Evolutionary conservation across 2,797 vertebrate genomes (phyloP).

Genomic region (Notamacropus eugenii): DNA sequence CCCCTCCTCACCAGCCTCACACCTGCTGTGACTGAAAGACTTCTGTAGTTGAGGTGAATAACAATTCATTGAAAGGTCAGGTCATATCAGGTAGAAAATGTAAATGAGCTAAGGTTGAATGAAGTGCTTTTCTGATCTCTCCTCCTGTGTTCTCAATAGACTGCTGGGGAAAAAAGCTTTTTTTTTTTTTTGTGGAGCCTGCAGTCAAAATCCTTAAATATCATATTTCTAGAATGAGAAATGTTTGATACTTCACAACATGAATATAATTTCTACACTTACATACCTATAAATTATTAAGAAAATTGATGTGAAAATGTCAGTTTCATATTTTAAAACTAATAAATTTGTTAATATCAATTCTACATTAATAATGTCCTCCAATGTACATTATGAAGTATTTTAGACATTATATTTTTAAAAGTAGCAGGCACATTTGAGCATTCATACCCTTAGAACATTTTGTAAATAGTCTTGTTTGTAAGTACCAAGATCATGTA

Average conservation of each 20-base stretch:
- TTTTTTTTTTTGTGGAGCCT: neutral
- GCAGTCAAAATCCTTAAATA: neutral
- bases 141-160: conserved; percentile 29
- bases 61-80: conserved; percentile 39
- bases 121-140: conserved; percentile 59
- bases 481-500: neutral
- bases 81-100: conserved; percentile 45
- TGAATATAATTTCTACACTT: conserved; percentile 19
- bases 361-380: neutral
- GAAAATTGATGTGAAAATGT: conserved; percentile 3
- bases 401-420: neutral
- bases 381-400: neutral
- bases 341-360: neutral
- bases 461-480: neutral
- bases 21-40: conserved; percentile 57
- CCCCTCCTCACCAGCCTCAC: conserved; percentile 32
- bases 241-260: conserved; percentile 1
- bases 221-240: conserved; percentile 27
- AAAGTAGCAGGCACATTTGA: neutral
- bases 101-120: neutral
- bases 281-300: neutral
- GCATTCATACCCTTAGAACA: neutral
- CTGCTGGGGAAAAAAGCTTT: conserved; percentile 8
- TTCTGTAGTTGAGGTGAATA: conserved; percentile 54
- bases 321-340: conserved; percentile 20